A percentile compares a stretch with the other conserved stretches of the same genome.
Evolutionary conservation across 2,113 vertebrate species (phyloP).

Genomic region (Serranochromis macrocephalus): DNA sequence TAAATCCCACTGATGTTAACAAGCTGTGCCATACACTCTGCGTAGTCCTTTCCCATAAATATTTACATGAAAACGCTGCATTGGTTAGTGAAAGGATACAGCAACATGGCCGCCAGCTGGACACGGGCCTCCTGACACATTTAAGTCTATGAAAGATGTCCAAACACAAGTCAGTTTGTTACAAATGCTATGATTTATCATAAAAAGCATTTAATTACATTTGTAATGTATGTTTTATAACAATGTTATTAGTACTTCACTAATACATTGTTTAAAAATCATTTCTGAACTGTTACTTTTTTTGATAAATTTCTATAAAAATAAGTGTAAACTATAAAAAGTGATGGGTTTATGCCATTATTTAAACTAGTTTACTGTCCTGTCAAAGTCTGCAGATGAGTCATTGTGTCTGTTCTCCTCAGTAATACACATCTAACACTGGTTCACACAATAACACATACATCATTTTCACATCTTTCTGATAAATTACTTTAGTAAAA

Average conservation of each 20-base stretch:
- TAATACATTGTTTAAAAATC: neutral
- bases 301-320: neutral
- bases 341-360: neutral
- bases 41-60: neutral
- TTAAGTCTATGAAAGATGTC: neutral
- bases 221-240: neutral
- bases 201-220: neutral
- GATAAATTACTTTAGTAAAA: neutral
- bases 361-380: neutral
- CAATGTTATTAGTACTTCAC: neutral
- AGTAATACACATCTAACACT: neutral
- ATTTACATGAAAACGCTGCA: neutral
- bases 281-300: neutral
- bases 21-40: neutral
- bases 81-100: neutral
- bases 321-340: neutral
- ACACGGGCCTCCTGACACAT: neutral
- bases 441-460: neutral
- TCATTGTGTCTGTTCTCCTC: neutral
- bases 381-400: neutral
- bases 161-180: neutral
- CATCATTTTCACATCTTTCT: neutral
- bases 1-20: neutral
- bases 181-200: neutral
- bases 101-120: neutral